Conservation (phyloP, 2,113 vertebrate species). For the Pelecanoides urinatrix region DNA sequence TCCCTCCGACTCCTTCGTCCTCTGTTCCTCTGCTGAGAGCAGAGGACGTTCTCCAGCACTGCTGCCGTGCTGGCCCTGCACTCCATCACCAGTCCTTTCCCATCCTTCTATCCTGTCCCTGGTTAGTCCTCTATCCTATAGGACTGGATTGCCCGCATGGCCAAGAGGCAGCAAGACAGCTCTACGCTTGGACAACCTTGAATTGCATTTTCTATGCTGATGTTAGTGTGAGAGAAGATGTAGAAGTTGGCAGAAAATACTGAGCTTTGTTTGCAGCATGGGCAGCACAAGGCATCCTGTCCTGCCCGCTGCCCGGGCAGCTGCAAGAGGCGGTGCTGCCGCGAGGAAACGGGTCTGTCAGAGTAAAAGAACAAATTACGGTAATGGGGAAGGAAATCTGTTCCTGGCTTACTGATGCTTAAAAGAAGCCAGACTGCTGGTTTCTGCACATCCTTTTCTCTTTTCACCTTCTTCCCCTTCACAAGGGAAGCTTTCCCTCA, state of each 20-base stretch:
- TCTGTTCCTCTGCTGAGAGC: not conserved
- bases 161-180: not conserved
- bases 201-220: not conserved
- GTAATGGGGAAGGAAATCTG: not conserved
- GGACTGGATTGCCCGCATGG: rapidly evolving
- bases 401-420: not conserved
- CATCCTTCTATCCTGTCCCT: not conserved
- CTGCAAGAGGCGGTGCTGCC: rapidly evolving
- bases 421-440: not conserved
- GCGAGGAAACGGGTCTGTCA: not conserved
- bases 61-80: not conserved
- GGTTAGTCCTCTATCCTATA: not conserved
- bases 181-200: not conserved
- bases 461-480: not conserved
- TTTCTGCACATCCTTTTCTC: not conserved
- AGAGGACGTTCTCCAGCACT: not conserved
- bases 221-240: not conserved
- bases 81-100: not conserved
- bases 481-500: not conserved
- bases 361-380: not conserved
- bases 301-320: not conserved
- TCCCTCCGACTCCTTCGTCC: not conserved
- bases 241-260: not conserved
- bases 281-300: not conserved
- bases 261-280: rapidly evolving